Evolutionary conservation across 2,797 vertebrate genomes (phyloP).

Genomic region (Chiloscyllium punctatum): DNA sequence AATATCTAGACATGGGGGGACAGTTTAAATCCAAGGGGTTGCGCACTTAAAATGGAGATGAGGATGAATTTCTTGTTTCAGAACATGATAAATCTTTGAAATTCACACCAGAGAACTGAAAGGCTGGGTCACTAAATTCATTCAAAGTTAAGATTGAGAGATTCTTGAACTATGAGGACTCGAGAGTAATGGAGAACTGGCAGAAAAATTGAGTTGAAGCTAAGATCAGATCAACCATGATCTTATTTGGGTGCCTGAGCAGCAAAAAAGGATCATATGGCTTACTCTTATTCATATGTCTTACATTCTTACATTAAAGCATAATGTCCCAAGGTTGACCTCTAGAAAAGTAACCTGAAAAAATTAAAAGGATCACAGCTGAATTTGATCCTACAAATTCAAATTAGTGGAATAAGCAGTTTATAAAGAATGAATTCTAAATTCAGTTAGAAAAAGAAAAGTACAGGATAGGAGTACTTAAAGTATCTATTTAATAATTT

Average conservation of each 20-base stretch:
- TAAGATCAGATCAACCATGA: not conserved
- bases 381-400: not conserved
- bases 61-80: not conserved
- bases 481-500: conserved; percentile 37
- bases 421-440: conserved; percentile 12
- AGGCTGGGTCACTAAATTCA: not conserved
- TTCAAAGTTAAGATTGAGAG: not conserved
- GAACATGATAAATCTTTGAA: too few relatives aligned
- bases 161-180: not conserved
- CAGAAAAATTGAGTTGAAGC: not conserved
- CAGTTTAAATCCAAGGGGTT: not conserved
- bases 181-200: not conserved
- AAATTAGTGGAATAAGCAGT: not conserved
- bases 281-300: not conserved
- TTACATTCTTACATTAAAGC: not conserved
- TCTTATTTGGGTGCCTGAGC: not conserved
- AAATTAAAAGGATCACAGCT: not conserved
- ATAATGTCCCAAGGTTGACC: conserved; percentile 3
- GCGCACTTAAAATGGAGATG: not conserved
- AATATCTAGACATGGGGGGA: not conserved
- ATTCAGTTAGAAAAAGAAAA: conserved; percentile 28
- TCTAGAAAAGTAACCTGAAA: not conserved
- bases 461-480: conserved; percentile 8
- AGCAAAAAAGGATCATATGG: not conserved
- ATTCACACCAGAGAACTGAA: not conserved